A percentile compares a stretch with the other conserved stretches of the same genome.
These are phyloP conservation scores for Gadus macrocephalus DNA, from an alignment of 2,113 vertebrate genomes.

Conservation along the genomic window DNA sequence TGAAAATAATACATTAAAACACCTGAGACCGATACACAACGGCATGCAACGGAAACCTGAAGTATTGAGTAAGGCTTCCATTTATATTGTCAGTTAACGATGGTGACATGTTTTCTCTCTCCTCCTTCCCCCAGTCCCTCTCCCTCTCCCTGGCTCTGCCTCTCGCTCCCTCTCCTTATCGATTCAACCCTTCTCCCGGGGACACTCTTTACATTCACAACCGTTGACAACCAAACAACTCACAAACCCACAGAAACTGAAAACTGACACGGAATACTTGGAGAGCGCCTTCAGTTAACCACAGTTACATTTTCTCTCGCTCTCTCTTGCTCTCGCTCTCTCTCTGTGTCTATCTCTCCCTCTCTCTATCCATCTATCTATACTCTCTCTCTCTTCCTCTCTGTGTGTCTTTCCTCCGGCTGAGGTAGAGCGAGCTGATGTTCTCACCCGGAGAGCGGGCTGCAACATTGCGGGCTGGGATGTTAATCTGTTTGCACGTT, in stretches of 20 bases:
- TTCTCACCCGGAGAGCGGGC: conserved; percentile 54
- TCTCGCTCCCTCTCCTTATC: neutral
- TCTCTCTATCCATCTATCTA: neutral
- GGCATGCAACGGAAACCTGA: too few species aligned
- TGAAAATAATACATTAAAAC: neutral
- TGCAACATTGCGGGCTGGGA: conserved; percentile 41
- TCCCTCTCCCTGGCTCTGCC: neutral
- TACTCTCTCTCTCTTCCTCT: neutral
- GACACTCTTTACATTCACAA: neutral
- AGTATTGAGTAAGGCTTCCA: neutral
- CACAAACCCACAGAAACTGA: too few species aligned
- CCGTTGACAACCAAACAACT: too few species aligned
- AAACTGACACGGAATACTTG: too few species aligned
- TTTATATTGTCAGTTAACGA: neutral
- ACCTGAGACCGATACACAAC: too few species aligned
- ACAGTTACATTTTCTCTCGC: neutral
- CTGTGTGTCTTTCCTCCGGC: neutral
- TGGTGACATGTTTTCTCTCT: neutral
- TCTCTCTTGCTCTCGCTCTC: neutral
- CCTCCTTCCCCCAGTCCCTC: neutral
- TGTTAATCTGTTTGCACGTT: conserved; percentile 64
- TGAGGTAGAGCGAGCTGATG: conserved; percentile 11
- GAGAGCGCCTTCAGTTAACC: too few species aligned
- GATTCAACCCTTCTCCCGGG: neutral
- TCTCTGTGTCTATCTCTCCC: neutral